Percentiles rank a stretch among this genome's conserved stretches.
phyloP scores from a whole-genome alignment of 1,140 invertebrate species.

The Chironomus striatipennis region DNA sequence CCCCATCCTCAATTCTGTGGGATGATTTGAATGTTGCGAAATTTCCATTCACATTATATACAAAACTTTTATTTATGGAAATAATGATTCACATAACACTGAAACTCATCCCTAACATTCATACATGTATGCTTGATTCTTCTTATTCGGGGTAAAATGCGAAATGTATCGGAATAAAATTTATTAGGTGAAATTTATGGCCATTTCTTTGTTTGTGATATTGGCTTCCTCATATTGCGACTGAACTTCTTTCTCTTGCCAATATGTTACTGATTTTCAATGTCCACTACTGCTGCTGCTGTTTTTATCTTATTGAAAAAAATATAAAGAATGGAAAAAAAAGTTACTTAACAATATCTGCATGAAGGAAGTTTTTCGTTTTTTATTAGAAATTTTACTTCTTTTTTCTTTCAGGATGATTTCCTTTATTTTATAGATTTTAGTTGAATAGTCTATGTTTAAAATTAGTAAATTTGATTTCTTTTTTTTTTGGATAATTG shows the following conservation, averaged over 20 bases:
- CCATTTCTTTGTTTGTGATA: constrained; percentile 18
- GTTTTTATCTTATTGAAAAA: background rate
- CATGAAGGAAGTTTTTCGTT: too few relatives aligned
- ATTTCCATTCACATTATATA: background rate
- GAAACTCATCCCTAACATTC: background rate
- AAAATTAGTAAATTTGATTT: too few relatives aligned
- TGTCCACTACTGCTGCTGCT: background rate
- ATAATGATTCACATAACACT: background rate
- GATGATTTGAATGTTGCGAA: too few relatives aligned
- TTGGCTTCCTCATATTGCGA: constrained; percentile 11
- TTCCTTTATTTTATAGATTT: background rate
- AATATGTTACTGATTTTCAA: constrained; percentile 6
- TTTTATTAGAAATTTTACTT: background rate
- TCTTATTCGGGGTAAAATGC: background rate
- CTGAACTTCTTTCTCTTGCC: background rate
- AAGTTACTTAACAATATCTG: background rate
- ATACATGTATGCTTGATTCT: too few relatives aligned
- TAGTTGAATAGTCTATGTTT: background rate
- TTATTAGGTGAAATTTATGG: constrained; percentile 23
- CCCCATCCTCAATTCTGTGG: too few relatives aligned
- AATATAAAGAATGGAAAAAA: too few relatives aligned
- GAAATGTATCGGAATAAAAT: constrained; percentile 10
- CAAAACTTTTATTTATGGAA: background rate
- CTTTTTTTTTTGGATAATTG: too few relatives aligned
- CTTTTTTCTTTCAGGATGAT: background rate